These are phyloP conservation scores for Chrysaora quinquecirrha DNA, from an alignment of 30 jellyfish, hydroid and myxozoan genomes.

Conservation along the genomic window DNA sequence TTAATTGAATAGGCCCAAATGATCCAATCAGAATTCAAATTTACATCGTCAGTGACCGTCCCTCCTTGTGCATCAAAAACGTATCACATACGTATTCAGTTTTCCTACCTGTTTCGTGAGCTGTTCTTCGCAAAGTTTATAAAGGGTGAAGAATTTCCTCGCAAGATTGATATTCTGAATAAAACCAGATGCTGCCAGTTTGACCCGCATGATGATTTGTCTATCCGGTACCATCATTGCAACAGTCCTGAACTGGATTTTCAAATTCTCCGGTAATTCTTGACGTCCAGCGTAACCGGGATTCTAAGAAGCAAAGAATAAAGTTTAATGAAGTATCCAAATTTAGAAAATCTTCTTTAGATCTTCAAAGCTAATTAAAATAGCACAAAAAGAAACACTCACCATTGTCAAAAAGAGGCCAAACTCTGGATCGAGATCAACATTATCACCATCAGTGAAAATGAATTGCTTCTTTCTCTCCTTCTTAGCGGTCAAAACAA, in stretches of 20 bases:
- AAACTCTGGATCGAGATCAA: slow-evolving; percentile 86
- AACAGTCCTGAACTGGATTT: slow-evolving; percentile 87
- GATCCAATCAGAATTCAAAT: no score
- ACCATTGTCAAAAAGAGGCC: slow-evolving; percentile 93
- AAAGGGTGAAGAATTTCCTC: slow-evolving; percentile 82
- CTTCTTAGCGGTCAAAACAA: slow-evolving; percentile 80
- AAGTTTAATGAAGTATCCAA: no score
- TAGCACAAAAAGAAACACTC: no score
- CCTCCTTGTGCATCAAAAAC: no score
- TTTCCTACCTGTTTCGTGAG: slow-evolving; percentile 79
- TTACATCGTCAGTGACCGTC: no score
- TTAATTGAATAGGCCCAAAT: no score
- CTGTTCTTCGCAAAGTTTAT: slow-evolving; percentile 89
- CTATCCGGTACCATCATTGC: slow-evolving; percentile 98
- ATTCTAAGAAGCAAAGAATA: slow-evolving; percentile 46
- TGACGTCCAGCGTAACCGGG: slow-evolving; percentile 98
- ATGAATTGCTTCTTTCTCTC: slow-evolving; percentile 86
- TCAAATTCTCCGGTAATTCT: slow-evolving; percentile 89
- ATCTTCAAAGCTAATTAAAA: no score
- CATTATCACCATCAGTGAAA: slow-evolving; percentile 90
- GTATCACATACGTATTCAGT: no score
- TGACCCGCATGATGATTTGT: slow-evolving; percentile 91
- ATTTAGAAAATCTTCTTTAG: background rate
- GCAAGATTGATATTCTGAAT: slow-evolving; percentile 82
- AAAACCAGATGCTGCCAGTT: slow-evolving; percentile 91